Evolutionary conservation across 2,113 vertebrate genomes (phyloP).

Genomic region (Sprattus sprattus): DNA sequence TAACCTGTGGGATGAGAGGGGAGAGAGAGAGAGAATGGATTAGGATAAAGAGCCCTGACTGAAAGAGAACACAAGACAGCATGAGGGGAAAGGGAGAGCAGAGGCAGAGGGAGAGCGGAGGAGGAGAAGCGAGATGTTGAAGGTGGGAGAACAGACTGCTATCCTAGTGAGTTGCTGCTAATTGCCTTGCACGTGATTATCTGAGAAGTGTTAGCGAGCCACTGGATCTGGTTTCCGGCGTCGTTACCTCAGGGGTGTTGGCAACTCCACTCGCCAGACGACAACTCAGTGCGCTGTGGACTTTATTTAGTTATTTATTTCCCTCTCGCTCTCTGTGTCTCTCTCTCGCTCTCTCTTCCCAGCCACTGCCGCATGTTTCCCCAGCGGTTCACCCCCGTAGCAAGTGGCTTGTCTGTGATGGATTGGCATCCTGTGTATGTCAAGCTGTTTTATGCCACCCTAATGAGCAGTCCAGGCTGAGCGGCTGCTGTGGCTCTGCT

Average conservation of each 20-base stretch:
- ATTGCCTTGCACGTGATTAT: constrained; percentile 70
- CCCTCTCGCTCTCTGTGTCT: neutral
- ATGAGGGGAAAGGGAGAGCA: neutral
- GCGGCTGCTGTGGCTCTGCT: constrained; percentile 42
- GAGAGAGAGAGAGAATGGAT: constrained; percentile 40
- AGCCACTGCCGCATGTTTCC: constrained; percentile 55
- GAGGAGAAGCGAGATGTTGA: constrained; percentile 52
- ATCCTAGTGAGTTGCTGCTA: constrained; percentile 70
- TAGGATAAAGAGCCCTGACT: neutral
- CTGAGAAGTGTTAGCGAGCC: constrained; percentile 61
- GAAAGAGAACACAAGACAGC: neutral
- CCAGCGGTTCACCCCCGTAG: constrained; percentile 55
- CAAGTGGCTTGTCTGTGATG: constrained; percentile 69
- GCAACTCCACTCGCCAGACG: constrained; percentile 64
- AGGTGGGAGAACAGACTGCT: constrained; percentile 58
- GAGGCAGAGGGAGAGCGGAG: neutral
- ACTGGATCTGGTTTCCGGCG: constrained; percentile 64
- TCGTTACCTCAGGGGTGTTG: constrained; percentile 64
- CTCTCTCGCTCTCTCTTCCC: constrained; percentile 29
- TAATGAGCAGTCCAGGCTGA: constrained; percentile 69
- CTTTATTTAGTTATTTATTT: constrained; percentile 29
- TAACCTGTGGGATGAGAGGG: constrained; percentile 33
- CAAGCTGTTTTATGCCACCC: constrained; percentile 70
- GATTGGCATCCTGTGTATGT: constrained; percentile 72
- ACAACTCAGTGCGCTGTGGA: constrained; percentile 67